These are phyloP conservation scores for Agrypnia vestita DNA, from an alignment of 1,140 invertebrate genomes.

Conservation along the genomic window DNA sequence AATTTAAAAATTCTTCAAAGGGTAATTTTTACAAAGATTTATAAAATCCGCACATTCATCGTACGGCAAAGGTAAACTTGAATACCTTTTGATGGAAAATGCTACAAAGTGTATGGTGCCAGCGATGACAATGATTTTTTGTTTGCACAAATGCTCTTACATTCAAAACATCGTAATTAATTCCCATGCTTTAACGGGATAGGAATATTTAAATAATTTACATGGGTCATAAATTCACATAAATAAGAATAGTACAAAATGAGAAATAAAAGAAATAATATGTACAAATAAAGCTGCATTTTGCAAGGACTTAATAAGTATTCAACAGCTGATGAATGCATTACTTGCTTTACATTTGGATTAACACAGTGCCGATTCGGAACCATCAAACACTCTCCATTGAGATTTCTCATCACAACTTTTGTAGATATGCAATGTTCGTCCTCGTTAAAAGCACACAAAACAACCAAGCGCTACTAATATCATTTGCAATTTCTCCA, in stretches of 20 bases:
- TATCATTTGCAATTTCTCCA: constrained; percentile 32
- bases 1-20: too few relatives aligned
- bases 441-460: constrained; percentile 40
- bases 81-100: constrained; percentile 41
- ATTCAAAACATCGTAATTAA: constrained; percentile 20
- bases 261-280: constrained; percentile 29
- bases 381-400: background rate
- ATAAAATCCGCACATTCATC: too few relatives aligned
- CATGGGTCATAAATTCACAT: constrained; percentile 34
- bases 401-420: constrained; percentile 50
- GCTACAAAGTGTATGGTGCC: constrained; percentile 31
- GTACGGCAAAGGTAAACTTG: too few relatives aligned
- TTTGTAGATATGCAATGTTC: constrained; percentile 50
- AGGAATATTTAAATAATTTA: constrained; percentile 45
- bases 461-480: constrained; percentile 41
- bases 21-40: too few relatives aligned
- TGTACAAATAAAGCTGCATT: constrained; percentile 53
- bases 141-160: constrained; percentile 36
- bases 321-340: constrained; percentile 23
- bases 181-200: constrained; percentile 22
- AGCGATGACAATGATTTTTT: constrained; percentile 2
- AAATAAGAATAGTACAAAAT: constrained; percentile 42
- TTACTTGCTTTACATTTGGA: too few relatives aligned
- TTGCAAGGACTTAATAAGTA: constrained; percentile 48
- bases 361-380: too few relatives aligned